phyloP scores from a whole-genome alignment of 1,140 invertebrate species.

The Drosophila tsacasi region DNA sequence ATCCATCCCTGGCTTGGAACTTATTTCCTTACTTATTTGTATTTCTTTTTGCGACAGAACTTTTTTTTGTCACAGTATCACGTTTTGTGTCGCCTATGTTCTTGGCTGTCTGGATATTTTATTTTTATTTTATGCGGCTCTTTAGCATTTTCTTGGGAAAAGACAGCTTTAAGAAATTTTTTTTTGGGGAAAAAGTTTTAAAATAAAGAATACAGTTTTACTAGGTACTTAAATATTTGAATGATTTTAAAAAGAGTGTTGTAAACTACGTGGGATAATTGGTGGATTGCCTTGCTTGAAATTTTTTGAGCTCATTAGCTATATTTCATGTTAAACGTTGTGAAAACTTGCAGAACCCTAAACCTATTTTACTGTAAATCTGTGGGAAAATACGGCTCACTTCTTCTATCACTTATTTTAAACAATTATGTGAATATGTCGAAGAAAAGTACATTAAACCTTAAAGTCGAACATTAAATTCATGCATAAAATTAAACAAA shows the following conservation, averaged over 20 bases:
- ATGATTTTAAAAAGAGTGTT: not conserved
- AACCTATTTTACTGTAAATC: no score
- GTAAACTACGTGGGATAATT: not conserved
- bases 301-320: not conserved
- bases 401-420: not conserved
- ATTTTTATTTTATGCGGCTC: conserved; percentile 4
- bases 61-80: conserved; percentile 39
- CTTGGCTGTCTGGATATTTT: not conserved
- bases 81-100: conserved; percentile 3
- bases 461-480: not conserved
- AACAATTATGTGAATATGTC: not conserved
- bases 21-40: conserved; percentile 56
- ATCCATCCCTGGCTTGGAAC: conserved; percentile 15
- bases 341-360: not conserved
- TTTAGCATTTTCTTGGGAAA: not conserved
- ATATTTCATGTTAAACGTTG: not conserved
- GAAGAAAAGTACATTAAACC: not conserved
- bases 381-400: no score
- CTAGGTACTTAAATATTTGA: not conserved
- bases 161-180: conserved; percentile 4
- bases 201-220: conserved; percentile 27
- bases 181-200: conserved; percentile 25
- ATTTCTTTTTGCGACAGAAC: conserved; percentile 18
- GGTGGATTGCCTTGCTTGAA: not conserved
- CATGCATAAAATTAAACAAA: not conserved